These are phyloP conservation scores for Patella ulyssiponensis DNA, from an alignment of 2,888 invertebrate genomes.

Conservation along the genomic window DNA sequence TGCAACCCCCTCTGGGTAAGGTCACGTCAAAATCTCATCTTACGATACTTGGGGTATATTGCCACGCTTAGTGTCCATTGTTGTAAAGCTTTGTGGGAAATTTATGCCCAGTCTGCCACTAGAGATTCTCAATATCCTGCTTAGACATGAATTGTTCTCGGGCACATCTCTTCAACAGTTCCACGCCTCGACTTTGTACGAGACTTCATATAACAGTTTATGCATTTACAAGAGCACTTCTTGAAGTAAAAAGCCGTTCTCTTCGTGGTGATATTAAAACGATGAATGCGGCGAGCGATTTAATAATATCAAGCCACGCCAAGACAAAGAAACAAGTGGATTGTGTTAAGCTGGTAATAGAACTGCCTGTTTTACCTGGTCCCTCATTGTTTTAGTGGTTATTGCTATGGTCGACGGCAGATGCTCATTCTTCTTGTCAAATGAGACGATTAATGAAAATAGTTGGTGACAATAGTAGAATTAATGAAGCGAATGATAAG, in stretches of 20 bases:
- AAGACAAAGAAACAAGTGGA: constrained; percentile 11
- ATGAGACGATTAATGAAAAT: not conserved
- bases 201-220: constrained; percentile 11
- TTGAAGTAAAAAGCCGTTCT: constrained; percentile 3
- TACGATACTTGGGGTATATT: not conserved
- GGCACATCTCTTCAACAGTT: not conserved
- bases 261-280: constrained; percentile 2
- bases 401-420: not conserved
- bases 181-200: not conserved
- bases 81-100: not conserved
- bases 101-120: constrained; percentile 5
- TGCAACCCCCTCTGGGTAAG: constrained; percentile 4
- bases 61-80: not conserved
- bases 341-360: constrained; percentile 3
- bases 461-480: not conserved
- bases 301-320: constrained; percentile 5
- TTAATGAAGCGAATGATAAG: constrained; percentile 9
- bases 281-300: constrained; percentile 1
- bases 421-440: not conserved
- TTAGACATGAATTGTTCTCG: constrained; percentile 12
- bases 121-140: constrained; percentile 9
- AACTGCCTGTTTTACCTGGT: constrained; percentile 7
- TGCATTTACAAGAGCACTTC: constrained; percentile 9
- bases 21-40: constrained; percentile 12
- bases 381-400: not conserved